A percentile compares a stretch with the other conserved stretches of the same genome.
Evolutionary conservation across 1,140 invertebrate genomes (phyloP).

Genomic region (Littorina saxatilis): DNA sequence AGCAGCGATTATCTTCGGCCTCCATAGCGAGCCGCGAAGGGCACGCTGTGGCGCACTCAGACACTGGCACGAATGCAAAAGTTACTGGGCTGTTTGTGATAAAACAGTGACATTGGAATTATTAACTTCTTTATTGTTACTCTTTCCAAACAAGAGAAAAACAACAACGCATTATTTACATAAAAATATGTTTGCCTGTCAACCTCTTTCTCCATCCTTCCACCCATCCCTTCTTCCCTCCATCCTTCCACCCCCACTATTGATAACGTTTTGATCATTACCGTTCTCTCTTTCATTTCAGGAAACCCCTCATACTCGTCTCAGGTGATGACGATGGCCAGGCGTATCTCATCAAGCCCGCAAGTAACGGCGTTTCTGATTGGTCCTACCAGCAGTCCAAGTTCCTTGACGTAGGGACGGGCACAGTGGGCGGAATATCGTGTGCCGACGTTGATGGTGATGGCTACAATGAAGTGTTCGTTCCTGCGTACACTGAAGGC

Average conservation of each 20-base stretch:
- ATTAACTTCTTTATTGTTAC: too few species aligned
- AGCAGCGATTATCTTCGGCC: too few species aligned
- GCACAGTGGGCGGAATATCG: slow-evolving; percentile 65
- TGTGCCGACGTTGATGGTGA: slow-evolving; percentile 72
- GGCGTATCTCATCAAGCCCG: slow-evolving; percentile 69
- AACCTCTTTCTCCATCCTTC: neutral
- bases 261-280: neutral
- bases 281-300: neutral
- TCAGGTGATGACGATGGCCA: slow-evolving; percentile 75
- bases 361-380: slow-evolving; percentile 59
- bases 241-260: too few species aligned
- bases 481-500: slow-evolving; percentile 67
- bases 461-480: slow-evolving; percentile 72
- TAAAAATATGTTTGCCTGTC: too few species aligned
- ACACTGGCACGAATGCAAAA: too few species aligned
- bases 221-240: too few species aligned
- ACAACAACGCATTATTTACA: too few species aligned
- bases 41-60: too few species aligned
- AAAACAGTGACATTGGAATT: too few species aligned
- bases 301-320: slow-evolving; percentile 68
- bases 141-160: too few species aligned
- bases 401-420: slow-evolving; percentile 42
- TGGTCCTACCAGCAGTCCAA: slow-evolving; percentile 69
- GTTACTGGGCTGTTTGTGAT: too few species aligned
- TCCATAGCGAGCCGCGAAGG: too few species aligned